Evolutionary conservation across 2,113 vertebrate genomes (phyloP), one percentile per base, ranked within the genome.

Genomic region (Melospiza georgiana): DNA sequence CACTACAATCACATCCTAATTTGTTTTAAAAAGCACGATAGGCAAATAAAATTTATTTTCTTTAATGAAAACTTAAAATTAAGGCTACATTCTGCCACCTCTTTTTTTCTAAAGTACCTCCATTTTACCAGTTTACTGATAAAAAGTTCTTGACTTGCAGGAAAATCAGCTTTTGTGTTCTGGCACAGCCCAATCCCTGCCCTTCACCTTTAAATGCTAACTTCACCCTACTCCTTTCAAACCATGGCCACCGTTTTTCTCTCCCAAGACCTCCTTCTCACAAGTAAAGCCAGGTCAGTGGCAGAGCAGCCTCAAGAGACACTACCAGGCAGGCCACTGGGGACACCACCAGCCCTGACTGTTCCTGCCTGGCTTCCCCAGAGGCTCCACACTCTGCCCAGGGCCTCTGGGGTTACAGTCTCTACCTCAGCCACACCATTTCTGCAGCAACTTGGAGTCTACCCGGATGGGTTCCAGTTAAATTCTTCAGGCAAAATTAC

Each of bases 241-340:
- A 41, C 20, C 0, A 0, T 5, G 11, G 22, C 7, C 5, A 35
- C 1, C 1, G 6, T 14, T n/a, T 30, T 59, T 14, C 39, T 77
- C 14, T 11, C 15, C 1, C 78, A 33, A 55, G 35, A 46, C 44
- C 9, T 6, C 1, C 37, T 55, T 75, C 57, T 27, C 27, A 51
- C 17, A 8, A 5, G 18, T 16, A 37, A 51, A 61, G 65, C 17
- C 5, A 8, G 3, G 7, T 11, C 37, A 83, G 19, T 6, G 57
- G 54, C 71, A 72, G 23, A 79, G 33, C 12, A 57, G 39, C 39
- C 72, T 46, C 9, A 61, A 49, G 9, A 37, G 17, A 44, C 23
- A 19, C 21, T 4, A 18, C 15, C 20, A 46, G 8, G 3, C 10
- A 43, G 39, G 16, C 25, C 57, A 43, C 6, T 5, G 22, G 4